Conservation (phyloP, 2,888 invertebrate species). For the Drosophila longiperda region DNA sequence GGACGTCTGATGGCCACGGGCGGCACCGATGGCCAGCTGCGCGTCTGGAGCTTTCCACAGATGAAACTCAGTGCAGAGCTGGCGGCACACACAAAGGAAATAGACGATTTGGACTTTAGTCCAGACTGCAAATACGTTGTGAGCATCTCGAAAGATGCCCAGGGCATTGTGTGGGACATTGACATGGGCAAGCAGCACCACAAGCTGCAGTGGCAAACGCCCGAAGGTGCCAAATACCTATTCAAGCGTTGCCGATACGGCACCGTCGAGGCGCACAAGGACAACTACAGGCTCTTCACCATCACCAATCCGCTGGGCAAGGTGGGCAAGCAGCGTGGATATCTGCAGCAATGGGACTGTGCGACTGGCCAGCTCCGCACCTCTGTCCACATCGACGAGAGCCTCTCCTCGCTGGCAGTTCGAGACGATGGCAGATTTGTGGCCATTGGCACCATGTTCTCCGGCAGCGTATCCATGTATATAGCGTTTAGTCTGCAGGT, state of each 20-base stretch:
- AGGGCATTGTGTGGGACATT: slow-evolving; percentile 92
- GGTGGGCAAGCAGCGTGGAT: slow-evolving; percentile 89
- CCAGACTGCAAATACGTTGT: slow-evolving; percentile 91
- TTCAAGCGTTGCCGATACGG: slow-evolving; percentile 94
- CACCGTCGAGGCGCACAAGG: slow-evolving; percentile 88
- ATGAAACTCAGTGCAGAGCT: slow-evolving; percentile 90
- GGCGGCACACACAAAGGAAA: slow-evolving; percentile 94
- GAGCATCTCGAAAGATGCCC: slow-evolving; percentile 95
- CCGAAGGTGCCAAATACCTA: slow-evolving; percentile 91
- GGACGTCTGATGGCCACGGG: slow-evolving; percentile 95
- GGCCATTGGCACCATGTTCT: slow-evolving; percentile 96
- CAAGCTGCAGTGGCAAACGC: slow-evolving; percentile 91
- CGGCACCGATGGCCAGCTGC: slow-evolving; percentile 94
- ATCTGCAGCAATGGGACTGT: slow-evolving; percentile 92
- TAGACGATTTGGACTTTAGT: slow-evolving; percentile 97
- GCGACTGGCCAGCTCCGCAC: slow-evolving; percentile 87
- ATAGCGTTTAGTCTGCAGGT: slow-evolving; percentile 96
- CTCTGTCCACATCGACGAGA: slow-evolving; percentile 89
- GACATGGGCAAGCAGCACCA: slow-evolving; percentile 88
- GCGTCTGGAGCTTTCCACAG: slow-evolving; percentile 95
- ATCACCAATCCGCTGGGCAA: slow-evolving; percentile 92
- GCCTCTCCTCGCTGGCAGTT: slow-evolving; percentile 93
- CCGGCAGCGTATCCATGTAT: slow-evolving; percentile 95
- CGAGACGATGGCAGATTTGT: slow-evolving; percentile 96
- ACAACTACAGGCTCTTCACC: slow-evolving; percentile 89